Evolutionary conservation across 2,113 vertebrate genomes (phyloP).

Genomic region (Heterotilapia buettikoferi): DNA sequence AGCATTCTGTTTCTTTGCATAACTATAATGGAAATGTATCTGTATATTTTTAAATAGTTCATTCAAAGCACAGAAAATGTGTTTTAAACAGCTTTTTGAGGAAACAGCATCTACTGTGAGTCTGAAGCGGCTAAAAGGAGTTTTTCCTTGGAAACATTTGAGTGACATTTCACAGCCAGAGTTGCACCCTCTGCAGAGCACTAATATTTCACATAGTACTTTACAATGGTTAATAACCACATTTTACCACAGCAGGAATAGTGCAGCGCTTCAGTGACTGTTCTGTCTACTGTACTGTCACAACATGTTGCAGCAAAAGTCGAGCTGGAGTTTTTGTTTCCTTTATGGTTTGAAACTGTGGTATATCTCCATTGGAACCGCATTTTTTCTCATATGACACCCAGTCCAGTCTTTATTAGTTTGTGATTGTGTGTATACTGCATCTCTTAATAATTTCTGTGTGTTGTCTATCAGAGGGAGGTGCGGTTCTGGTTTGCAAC

Average conservation of each 20-base stretch:
- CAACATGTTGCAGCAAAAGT: not conserved
- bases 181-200: not conserved
- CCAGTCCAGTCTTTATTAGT: not conserved
- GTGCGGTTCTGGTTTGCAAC: constrained; percentile 94
- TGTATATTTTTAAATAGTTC: not conserved
- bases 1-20: not conserved
- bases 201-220: not conserved
- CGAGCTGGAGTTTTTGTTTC: not conserved
- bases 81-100: not conserved
- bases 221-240: not conserved
- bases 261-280: not conserved
- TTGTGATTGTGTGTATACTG: not conserved
- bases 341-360: not conserved
- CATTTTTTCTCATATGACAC: not conserved
- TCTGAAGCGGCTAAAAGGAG: not conserved
- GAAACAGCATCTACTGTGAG: not conserved
- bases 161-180: not conserved
- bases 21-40: not conserved
- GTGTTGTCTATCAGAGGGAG: constrained; percentile 69
- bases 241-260: not conserved
- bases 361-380: accelerated
- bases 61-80: not conserved
- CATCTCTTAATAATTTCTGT: not conserved
- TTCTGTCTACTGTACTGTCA: not conserved
- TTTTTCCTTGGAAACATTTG: not conserved